Evolutionary conservation across 2,888 invertebrate species (phyloP), one percentile per base, ranked within the genome.

Genomic region (Pristionchus fissidentatus): DNA sequence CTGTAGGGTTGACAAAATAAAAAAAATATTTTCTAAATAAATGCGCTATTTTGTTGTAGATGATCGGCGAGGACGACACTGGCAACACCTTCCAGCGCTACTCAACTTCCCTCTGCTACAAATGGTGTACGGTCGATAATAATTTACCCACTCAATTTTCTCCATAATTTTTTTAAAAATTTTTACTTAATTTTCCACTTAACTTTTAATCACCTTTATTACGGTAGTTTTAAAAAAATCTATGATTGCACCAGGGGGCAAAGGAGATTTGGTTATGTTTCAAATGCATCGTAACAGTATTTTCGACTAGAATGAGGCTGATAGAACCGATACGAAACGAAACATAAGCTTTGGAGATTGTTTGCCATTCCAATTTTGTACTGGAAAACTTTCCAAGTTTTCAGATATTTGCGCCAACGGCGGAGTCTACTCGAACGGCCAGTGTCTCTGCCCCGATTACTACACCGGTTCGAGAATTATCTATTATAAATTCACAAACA

Each of bases 401-500:
- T 26, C 41, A 79, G 79, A 55, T 15, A 26, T 46, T 10, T 81
- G 80, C 35, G 87, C 87, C 43, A 87, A 90, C 41, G 88, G 88
- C 62, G 90, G 90, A 35, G 83, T 88, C 49, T 82, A 87, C 41
- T 89, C 88, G 55, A 87, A 89, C 55, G 90, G 90, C 70, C 49
- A 46, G 22, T 90, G 90, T 78, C 83, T 89, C 13, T 90, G 90
- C 75, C 84, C 85, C 26, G 89, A 90, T 7, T 89, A 88, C 85
- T 90, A 86, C 87, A 87, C 32, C 88, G 89, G 55, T 43, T 35
- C 29, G 32, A 78, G 62, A 35, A 10, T 49, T 19, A 49, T 49
- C 49, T 49, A 49, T n/a, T n/a, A n/a, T n/a, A n/a, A n/a, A n/a
- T n/a, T n/a, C n/a, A n/a, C n/a, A n/a, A n/a, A n/a, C n/a, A n/a